Evolutionary conservation across 2,888 invertebrate genomes (phyloP).

Genomic region (Camponotus fellah): DNA sequence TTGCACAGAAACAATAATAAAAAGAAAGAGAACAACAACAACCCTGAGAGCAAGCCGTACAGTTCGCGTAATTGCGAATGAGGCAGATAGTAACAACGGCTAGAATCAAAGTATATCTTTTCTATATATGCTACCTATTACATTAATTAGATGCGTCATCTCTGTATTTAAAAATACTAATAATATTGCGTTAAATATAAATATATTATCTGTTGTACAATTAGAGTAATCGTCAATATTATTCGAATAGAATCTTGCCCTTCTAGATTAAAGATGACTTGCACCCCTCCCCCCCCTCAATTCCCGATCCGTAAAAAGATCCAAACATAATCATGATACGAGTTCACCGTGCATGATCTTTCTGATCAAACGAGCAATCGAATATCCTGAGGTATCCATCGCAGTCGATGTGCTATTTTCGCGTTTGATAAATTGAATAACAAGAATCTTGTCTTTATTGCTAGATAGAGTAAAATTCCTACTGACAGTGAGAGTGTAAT

Average conservation of each 20-base stretch:
- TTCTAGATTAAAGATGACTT: constrained; percentile 6
- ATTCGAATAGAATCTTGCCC: constrained; percentile 64
- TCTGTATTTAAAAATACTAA: constrained; percentile 83
- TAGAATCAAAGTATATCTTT: constrained; percentile 78
- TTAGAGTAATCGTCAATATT: constrained; percentile 76
- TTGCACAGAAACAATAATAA: constrained; percentile 59
- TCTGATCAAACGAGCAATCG: constrained; percentile 95
- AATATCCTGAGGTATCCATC: constrained; percentile 97
- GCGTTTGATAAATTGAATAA: constrained; percentile 99
- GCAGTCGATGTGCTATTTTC: constrained; percentile 99
- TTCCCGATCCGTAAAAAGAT: background rate
- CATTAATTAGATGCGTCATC: constrained; percentile 80
- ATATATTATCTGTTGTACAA: constrained; percentile 81
- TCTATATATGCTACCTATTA: constrained; percentile 82
- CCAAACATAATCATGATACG: constrained; percentile 99
- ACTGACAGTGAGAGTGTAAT: constrained; percentile 93
- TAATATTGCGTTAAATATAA: constrained; percentile 83
- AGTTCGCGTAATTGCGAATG: constrained; percentile 61
- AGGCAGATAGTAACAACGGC: constrained; percentile 75
- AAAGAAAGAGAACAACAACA: constrained; percentile 77
- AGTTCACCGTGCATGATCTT: constrained; percentile 99
- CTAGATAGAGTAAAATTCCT: constrained; percentile 96
- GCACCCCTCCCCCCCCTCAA: too few relatives aligned
- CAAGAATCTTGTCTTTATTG: constrained; percentile 96
- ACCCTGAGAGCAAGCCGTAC: constrained; percentile 81